Percentiles rank a stretch among this genome's conserved stretches.
phyloP scores from a whole-genome alignment of 2,888 invertebrate genomes.

The Spatulosminthurus flaviceps region DNA sequence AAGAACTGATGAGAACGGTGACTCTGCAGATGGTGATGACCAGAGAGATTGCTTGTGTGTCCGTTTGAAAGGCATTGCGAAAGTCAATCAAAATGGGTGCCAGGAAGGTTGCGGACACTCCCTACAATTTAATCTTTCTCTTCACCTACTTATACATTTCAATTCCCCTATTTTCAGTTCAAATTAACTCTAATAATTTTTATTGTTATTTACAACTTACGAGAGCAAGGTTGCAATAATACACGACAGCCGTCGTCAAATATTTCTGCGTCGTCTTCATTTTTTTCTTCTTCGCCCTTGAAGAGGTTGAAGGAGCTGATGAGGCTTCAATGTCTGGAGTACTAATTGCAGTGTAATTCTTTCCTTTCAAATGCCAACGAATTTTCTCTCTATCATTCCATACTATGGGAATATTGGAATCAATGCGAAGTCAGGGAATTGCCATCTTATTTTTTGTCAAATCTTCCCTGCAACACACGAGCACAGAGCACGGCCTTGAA shows the following conservation, averaged over 20 bases:
- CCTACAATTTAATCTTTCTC: slow-evolving; percentile 43
- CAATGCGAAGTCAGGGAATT: no score
- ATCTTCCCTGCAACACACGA: no score
- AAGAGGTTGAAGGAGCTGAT: no score
- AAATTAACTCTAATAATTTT: not conserved
- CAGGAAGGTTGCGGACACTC: slow-evolving; percentile 51
- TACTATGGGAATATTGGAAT: no score
- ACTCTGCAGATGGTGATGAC: slow-evolving; percentile 51
- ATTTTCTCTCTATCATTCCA: no score
- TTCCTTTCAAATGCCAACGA: no score
- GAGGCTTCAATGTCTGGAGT: no score
- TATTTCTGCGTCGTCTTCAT: slow-evolving; percentile 19
- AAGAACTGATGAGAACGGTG: slow-evolving; percentile 25
- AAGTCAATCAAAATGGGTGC: slow-evolving; percentile 51
- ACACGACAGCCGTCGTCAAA: slow-evolving; percentile 27
- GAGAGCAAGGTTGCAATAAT: slow-evolving; percentile 37
- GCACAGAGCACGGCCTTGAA: no score
- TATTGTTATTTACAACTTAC: slow-evolving; percentile 7
- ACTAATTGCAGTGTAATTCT: no score
- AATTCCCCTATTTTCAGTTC: no score
- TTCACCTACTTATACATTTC: not conserved
- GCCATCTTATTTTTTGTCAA: no score
- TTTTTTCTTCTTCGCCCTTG: not conserved
- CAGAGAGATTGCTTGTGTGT: slow-evolving; percentile 50
- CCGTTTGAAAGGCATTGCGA: slow-evolving; percentile 50